phyloP scores from a whole-genome alignment of 92 coral and sea anemone genomes.

The Pocillopora grandis region DNA sequence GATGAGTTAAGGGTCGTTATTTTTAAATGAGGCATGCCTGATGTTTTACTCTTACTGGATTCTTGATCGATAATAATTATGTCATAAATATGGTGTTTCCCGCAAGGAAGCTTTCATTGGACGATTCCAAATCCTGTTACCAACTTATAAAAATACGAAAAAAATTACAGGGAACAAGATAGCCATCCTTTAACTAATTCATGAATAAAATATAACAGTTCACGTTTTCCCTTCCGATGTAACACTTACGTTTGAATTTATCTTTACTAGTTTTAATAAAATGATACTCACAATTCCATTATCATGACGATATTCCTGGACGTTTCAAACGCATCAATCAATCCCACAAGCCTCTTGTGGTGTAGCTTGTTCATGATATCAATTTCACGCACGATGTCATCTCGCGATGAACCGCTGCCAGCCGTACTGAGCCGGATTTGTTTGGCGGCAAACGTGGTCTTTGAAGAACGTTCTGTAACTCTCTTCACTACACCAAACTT shows the following conservation, averaged over 20 bases:
- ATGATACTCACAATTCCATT: constrained; percentile 85
- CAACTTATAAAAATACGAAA: no score
- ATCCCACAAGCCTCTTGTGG: constrained; percentile 95
- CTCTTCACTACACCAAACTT: constrained; percentile 93
- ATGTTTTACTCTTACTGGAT: no score
- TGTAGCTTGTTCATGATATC: constrained; percentile 89
- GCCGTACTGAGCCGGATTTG: constrained; percentile 74
- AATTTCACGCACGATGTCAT: constrained; percentile 87
- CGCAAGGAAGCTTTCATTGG: no score
- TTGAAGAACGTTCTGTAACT: constrained; percentile 63
- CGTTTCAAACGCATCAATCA: constrained; percentile 82
- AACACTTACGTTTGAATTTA: neutral
- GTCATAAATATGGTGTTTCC: no score
- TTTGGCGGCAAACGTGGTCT: constrained; percentile 84
- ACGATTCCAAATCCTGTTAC: no score
- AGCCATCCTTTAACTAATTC: no score
- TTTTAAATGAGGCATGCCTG: no score
- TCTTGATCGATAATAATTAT: no score
- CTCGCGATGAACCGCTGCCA: constrained; percentile 78
- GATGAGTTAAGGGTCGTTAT: no score
- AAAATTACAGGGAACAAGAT: no score
- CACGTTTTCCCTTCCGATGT: neutral
- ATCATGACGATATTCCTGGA: constrained; percentile 78
- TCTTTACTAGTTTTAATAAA: neutral
- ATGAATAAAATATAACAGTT: neutral